Evolutionary conservation across 1,140 invertebrate genomes (phyloP).

Genomic region (Heterodera carotae): DNA sequence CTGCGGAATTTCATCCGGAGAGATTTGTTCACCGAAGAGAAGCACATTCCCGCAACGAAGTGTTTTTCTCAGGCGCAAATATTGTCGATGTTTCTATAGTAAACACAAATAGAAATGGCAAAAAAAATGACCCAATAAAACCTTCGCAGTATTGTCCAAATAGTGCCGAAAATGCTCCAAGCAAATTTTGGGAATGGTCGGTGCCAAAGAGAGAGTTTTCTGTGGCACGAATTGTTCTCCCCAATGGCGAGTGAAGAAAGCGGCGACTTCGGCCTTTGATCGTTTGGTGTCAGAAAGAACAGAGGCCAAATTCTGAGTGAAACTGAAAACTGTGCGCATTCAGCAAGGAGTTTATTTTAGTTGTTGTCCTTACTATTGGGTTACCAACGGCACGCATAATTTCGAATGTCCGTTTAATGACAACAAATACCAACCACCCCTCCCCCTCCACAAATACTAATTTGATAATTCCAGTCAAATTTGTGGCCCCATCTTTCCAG

Average conservation of each 20-base stretch:
- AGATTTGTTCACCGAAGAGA: conserved; percentile 35
- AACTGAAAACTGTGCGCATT: conserved; percentile 43
- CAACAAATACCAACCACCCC: neutral
- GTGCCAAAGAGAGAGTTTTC: conserved; percentile 75
- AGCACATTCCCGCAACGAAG: conserved; percentile 41
- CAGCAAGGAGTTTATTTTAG: neutral
- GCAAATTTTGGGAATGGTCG: conserved; percentile 80
- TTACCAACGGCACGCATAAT: too few species aligned
- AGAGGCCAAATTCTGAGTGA: conserved; percentile 84
- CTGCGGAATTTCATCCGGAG: conserved; percentile 75
- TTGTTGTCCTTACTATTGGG: too few species aligned
- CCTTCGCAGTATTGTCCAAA: conserved; percentile 71
- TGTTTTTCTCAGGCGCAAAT: conserved; percentile 54
- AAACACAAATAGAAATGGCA: conserved; percentile 8
- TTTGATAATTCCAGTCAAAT: too few species aligned
- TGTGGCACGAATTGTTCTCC: conserved; percentile 89
- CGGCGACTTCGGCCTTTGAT: conserved; percentile 73
- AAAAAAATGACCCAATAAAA: conserved; percentile 15
- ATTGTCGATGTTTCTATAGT: conserved; percentile 65
- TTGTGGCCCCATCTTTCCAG: too few species aligned
- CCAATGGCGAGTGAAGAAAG: conserved; percentile 95
- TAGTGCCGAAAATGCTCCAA: conserved; percentile 84
- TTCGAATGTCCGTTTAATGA: neutral
- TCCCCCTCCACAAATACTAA: too few species aligned
- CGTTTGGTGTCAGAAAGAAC: conserved; percentile 91